Percentiles rank a stretch among this genome's conserved stretches.
These are phyloP conservation scores for Salticus scenicus DNA, from an alignment of 2,888 invertebrate genomes.

Conservation along the genomic window DNA sequence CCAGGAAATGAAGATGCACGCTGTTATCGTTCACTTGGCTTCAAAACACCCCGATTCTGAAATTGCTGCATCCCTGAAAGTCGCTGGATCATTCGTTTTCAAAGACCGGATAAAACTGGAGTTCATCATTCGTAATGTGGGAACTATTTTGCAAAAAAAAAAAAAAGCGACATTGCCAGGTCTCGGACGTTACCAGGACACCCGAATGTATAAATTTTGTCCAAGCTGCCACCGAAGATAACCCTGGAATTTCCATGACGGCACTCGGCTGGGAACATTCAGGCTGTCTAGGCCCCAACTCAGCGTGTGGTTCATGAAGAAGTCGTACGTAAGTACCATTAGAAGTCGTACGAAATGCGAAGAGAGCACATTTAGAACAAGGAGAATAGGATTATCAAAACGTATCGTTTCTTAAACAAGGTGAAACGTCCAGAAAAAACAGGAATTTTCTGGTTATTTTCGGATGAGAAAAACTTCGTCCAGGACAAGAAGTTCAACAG, in stretches of 20 bases:
- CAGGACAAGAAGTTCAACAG: no score
- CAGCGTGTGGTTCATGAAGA: not conserved
- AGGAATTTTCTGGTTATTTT: no score
- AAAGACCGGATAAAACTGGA: not conserved
- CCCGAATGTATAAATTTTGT: no score
- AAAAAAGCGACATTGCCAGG: no score
- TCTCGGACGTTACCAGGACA: no score
- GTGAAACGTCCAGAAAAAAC: no score
- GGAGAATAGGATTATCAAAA: not conserved
- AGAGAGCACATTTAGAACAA: not conserved
- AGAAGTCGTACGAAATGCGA: not conserved
- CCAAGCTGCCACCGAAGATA: not conserved
- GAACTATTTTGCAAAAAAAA: not conserved
- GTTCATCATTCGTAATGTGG: not conserved
- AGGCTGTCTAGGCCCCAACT: not conserved
- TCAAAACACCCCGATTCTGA: not conserved
- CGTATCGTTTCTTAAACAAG: no score
- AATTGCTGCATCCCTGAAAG: conserved; percentile 4
- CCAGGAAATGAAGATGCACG: not conserved
- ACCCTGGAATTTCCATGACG: not conserved
- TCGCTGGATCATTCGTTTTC: conserved; percentile 6
- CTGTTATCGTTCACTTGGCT: not conserved
- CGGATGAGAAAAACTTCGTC: no score
- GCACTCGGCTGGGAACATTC: not conserved
- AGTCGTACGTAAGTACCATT: no score